These are phyloP conservation scores for Pherbina coryleti DNA, from an alignment of 2,888 invertebrate genomes.

Conservation along the genomic window DNA sequence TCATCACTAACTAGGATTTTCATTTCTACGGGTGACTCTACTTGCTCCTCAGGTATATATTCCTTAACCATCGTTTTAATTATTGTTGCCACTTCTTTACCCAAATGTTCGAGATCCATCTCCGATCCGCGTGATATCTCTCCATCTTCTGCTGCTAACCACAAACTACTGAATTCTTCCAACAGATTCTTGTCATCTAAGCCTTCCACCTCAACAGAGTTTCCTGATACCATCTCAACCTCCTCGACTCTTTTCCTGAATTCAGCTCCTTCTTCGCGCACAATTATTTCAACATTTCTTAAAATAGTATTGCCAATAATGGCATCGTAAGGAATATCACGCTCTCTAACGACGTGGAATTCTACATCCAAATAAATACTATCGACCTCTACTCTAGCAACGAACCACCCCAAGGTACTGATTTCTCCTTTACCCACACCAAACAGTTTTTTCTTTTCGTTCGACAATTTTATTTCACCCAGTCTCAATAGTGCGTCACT, in stretches of 20 bases:
- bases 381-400: too few relatives aligned
- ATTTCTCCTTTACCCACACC: too few relatives aligned
- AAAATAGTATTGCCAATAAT: background rate
- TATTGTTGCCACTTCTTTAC: background rate
- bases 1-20: background rate
- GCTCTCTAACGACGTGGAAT: background rate
- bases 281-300: background rate
- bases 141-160: background rate
- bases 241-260: background rate
- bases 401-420: too few relatives aligned
- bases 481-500: background rate
- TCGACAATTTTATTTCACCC: background rate
- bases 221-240: background rate
- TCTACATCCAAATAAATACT: background rate
- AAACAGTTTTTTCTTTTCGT: too few relatives aligned
- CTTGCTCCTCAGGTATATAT: background rate
- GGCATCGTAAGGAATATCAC: too few relatives aligned
- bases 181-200: background rate
- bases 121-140: background rate
- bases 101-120: background rate
- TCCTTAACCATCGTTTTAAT: background rate
- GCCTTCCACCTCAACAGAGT: background rate
- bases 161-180: background rate
- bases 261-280: background rate
- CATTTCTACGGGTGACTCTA: background rate